Conservation (phyloP, 1,140 invertebrate genomes). For the Drosophila aff. region DNA sequence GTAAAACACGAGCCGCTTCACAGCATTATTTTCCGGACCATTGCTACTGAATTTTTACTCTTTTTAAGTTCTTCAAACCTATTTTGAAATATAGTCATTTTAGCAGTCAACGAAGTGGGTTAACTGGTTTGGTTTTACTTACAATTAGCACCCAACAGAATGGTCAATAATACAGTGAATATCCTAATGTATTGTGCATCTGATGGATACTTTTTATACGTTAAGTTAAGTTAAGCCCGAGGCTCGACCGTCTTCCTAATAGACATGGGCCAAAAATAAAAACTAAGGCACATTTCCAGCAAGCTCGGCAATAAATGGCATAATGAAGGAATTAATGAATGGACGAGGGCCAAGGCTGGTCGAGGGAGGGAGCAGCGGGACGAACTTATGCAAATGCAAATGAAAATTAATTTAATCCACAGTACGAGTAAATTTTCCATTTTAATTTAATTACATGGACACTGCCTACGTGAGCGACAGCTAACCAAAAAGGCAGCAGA, state of each 20-base stretch:
- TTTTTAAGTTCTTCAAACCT: background rate
- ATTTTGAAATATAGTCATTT: background rate
- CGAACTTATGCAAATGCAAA: constrained; percentile 83
- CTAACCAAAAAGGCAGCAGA: constrained; percentile 63
- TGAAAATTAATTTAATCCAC: constrained; percentile 85
- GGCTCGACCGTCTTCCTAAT: background rate
- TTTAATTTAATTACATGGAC: constrained; percentile 85
- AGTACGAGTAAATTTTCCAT: constrained; percentile 84
- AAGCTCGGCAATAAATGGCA: constrained; percentile 73
- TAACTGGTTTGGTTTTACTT: background rate
- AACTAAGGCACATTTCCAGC: constrained; percentile 68
- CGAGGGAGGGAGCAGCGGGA: background rate
- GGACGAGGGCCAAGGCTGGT: constrained; percentile 24
- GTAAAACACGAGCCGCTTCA: too few species aligned
- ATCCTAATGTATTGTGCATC: background rate
- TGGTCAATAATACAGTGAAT: background rate
- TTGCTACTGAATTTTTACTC: background rate
- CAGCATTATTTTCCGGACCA: background rate
- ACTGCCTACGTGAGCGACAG: constrained; percentile 84
- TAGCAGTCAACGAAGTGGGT: background rate
- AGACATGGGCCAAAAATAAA: constrained; percentile 50
- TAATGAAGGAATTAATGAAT: constrained; percentile 79
- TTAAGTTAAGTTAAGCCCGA: too few species aligned
- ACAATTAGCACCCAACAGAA: background rate
- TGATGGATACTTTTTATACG: too few species aligned